Percentiles rank a stretch among this genome's conserved stretches.
phyloP scores from a whole-genome alignment of 1,140 invertebrate genomes.

The Drosophila auraria region DNA sequence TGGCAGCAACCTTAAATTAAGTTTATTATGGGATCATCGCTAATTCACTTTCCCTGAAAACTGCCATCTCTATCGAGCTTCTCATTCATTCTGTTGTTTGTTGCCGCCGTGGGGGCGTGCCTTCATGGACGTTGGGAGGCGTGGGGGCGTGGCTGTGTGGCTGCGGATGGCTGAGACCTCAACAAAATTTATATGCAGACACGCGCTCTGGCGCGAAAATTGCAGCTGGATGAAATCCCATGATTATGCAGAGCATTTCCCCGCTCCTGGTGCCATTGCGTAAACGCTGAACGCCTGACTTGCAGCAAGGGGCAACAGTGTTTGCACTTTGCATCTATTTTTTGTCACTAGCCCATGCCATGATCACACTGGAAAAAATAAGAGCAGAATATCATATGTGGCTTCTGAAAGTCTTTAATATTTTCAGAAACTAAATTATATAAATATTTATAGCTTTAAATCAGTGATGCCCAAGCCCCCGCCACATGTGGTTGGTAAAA shows the following conservation, averaged over 20 bases:
- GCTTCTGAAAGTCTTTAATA: too few relatives aligned
- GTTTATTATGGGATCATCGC: too few relatives aligned
- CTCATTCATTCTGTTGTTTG: slow-evolving; percentile 28
- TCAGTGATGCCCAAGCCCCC: too few relatives aligned
- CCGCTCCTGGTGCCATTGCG: slow-evolving; percentile 31
- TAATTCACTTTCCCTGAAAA: background rate
- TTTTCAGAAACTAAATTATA: too few relatives aligned
- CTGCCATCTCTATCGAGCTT: slow-evolving; percentile 23
- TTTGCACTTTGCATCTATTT: slow-evolving; percentile 27
- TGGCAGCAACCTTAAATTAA: too few relatives aligned
- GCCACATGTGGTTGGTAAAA: too few relatives aligned
- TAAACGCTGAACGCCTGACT: slow-evolving; percentile 50
- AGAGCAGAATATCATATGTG: background rate
- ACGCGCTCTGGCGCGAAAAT: slow-evolving; percentile 77
- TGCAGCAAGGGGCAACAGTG: slow-evolving; percentile 41
- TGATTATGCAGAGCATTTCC: slow-evolving; percentile 77
- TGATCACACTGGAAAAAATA: slow-evolving; percentile 10
- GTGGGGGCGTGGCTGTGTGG: background rate
- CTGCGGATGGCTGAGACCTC: slow-evolving; percentile 14
- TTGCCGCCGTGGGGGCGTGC: slow-evolving; percentile 27
- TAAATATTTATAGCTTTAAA: too few relatives aligned
- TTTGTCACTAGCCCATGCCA: slow-evolving; percentile 11
- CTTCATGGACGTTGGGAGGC: background rate
- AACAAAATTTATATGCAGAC: slow-evolving; percentile 77
- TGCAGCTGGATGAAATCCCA: slow-evolving; percentile 80